Conservation (phyloP, 2,888 invertebrate genomes). For the Theretra japonica region DNA sequence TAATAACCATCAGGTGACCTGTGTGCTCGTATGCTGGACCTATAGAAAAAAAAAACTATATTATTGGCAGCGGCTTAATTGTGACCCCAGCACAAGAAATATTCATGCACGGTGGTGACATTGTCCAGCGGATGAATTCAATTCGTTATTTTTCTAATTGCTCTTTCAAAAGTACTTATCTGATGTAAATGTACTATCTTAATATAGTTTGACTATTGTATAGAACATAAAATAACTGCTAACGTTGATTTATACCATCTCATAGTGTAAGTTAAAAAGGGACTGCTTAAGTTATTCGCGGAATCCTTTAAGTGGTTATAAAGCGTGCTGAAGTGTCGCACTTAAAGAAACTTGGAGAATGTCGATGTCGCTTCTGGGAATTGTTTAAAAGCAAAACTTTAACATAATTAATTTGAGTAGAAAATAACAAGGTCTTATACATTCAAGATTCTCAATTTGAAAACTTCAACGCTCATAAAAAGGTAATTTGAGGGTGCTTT, state of each 20-base stretch:
- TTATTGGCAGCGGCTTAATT: too few species aligned
- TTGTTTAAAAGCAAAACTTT: slow-evolving; percentile 52
- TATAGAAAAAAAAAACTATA: too few species aligned
- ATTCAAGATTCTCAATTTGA: slow-evolving; percentile 16
- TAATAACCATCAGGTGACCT: too few species aligned
- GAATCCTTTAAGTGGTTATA: slow-evolving; percentile 55
- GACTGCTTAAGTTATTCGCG: slow-evolving; percentile 50
- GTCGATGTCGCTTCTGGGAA: slow-evolving; percentile 50
- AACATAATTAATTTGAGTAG: slow-evolving; percentile 46
- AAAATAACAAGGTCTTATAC: slow-evolving; percentile 13
- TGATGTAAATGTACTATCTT: too few species aligned
- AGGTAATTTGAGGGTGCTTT: neutral
- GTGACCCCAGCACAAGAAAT: too few species aligned
- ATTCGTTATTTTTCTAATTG: too few species aligned
- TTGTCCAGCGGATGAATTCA: too few species aligned
- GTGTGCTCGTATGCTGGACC: too few species aligned
- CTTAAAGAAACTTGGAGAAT: slow-evolving; percentile 53
- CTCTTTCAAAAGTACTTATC: too few species aligned
- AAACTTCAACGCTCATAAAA: neutral
- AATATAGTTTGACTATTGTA: neutral
- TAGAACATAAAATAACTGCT: neutral
- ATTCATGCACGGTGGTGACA: too few species aligned
- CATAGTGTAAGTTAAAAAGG: slow-evolving; percentile 43
- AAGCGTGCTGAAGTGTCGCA: slow-evolving; percentile 36
- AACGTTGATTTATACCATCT: slow-evolving; percentile 1